Evolutionary conservation across 2,888 invertebrate genomes (phyloP).

Genomic region (Carcina quercana): DNA sequence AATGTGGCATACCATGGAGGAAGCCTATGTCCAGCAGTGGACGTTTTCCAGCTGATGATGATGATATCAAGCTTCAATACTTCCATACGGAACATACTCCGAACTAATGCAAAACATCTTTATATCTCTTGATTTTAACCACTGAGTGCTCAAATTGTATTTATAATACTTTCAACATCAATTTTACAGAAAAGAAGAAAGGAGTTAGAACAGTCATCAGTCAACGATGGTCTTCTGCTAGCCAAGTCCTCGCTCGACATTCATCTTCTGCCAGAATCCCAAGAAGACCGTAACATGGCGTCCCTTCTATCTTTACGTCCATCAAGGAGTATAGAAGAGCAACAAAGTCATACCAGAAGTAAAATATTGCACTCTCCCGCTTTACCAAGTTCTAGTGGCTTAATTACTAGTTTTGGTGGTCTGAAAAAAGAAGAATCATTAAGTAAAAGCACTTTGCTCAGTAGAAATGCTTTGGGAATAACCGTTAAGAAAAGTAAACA

Average conservation of each 20-base stretch:
- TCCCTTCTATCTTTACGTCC: slow-evolving; percentile 81
- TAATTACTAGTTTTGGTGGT: slow-evolving; percentile 67
- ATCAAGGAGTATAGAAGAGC: slow-evolving; percentile 75
- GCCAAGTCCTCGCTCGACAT: slow-evolving; percentile 86
- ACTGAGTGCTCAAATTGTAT: too few relatives aligned
- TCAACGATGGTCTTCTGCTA: slow-evolving; percentile 80
- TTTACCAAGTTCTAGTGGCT: slow-evolving; percentile 68
- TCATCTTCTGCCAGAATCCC: slow-evolving; percentile 83
- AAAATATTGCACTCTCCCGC: slow-evolving; percentile 73
- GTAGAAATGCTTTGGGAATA: slow-evolving; percentile 56
- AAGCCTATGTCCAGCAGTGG: too few relatives aligned
- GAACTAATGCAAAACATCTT: too few relatives aligned
- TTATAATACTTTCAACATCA: not conserved
- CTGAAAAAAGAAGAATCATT: slow-evolving; percentile 71
- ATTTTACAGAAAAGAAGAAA: slow-evolving; percentile 76
- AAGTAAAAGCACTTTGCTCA: slow-evolving; percentile 39
- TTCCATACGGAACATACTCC: too few relatives aligned
- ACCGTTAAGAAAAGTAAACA: slow-evolving; percentile 39
- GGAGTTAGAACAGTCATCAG: slow-evolving; percentile 80
- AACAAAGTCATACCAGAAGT: slow-evolving; percentile 57
- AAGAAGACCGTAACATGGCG: slow-evolving; percentile 88
- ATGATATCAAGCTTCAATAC: too few relatives aligned
- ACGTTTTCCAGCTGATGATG: too few relatives aligned
- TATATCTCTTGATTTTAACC: too few relatives aligned
- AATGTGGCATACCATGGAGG: too few relatives aligned